These are phyloP conservation scores for Tetrao urogallus DNA, from an alignment of 2,113 vertebrate species.

Conservation along the genomic window DNA sequence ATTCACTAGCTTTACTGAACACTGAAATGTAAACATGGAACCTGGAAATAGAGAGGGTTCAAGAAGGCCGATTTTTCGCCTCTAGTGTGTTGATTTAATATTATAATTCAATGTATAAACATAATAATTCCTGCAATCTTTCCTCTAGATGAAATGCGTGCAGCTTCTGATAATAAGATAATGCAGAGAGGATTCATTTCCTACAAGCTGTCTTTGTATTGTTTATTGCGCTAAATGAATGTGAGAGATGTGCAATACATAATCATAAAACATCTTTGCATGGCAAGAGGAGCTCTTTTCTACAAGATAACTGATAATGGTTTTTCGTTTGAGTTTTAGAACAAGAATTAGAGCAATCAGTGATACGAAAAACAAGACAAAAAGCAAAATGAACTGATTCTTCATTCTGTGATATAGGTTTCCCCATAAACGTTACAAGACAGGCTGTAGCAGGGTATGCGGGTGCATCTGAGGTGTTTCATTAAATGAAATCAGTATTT, in stretches of 20 bases:
- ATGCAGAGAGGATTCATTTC: slow-evolving; percentile 31
- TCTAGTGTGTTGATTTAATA: not conserved
- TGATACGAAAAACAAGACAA: not conserved
- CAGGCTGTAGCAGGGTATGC: not conserved
- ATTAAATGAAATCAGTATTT: not conserved
- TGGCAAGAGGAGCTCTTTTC: not conserved
- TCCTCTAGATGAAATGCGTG: not conserved
- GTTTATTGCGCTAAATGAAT: slow-evolving; percentile 25
- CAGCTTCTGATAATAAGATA: slow-evolving; percentile 45
- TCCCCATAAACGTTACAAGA: not conserved
- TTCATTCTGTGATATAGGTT: not conserved
- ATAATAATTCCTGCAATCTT: not conserved
- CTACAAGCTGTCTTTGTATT: slow-evolving; percentile 14
- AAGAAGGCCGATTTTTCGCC: not conserved
- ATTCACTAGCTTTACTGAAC: not conserved
- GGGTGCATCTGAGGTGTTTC: not conserved
- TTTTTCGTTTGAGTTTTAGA: not conserved
- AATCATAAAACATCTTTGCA: slow-evolving; percentile 23
- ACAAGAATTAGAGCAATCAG: not conserved
- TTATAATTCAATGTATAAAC: not conserved
- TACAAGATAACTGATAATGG: not conserved
- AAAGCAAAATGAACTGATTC: not conserved
- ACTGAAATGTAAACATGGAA: not conserved
- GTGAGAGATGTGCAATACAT: not conserved
- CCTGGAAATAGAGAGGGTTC: not conserved